Evolutionary conservation across 2,888 invertebrate genomes (phyloP).

Genomic region (Mythimna impura): DNA sequence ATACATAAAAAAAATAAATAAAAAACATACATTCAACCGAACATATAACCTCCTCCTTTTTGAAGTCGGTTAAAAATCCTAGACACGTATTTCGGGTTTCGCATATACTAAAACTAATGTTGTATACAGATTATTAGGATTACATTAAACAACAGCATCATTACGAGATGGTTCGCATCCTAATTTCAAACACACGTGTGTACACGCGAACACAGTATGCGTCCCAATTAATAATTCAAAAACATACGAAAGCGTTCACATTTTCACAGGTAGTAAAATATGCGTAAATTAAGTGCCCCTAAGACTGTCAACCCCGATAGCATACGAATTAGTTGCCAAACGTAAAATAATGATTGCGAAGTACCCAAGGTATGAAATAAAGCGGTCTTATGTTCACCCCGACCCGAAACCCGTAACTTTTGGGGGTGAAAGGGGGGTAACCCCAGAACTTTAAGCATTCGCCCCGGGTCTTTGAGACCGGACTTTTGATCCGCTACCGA

Average conservation of each 20-base stretch:
- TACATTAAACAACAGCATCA: no score
- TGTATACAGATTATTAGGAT: no score
- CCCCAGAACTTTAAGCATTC: constrained; percentile 55
- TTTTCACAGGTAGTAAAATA: constrained; percentile 46
- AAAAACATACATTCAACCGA: no score
- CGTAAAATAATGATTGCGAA: constrained; percentile 61
- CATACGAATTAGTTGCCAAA: constrained; percentile 61
- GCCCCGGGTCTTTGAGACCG: constrained; percentile 43
- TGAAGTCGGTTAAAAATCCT: no score
- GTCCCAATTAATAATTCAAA: constrained; percentile 27
- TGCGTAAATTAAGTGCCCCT: constrained; percentile 40
- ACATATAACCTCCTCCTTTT: no score
- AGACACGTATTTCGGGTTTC: no score
- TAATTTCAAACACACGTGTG: background rate
- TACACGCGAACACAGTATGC: constrained; percentile 2
- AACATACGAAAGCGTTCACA: constrained; percentile 36
- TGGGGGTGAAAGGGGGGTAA: constrained; percentile 11
- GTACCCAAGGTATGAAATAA: constrained; percentile 59
- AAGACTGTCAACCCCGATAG: constrained; percentile 39
- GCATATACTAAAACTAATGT: no score
- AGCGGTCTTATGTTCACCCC: constrained; percentile 43
- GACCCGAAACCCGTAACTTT: constrained; percentile 57
- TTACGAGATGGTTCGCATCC: constrained; percentile 2
- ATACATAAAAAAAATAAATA: no score
- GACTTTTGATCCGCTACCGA: constrained; percentile 49